Percentiles rank a stretch among this genome's conserved stretches.
Conservation (phyloP, 1,140 invertebrate species). For the Plectrocnemia conspersa region DNA sequence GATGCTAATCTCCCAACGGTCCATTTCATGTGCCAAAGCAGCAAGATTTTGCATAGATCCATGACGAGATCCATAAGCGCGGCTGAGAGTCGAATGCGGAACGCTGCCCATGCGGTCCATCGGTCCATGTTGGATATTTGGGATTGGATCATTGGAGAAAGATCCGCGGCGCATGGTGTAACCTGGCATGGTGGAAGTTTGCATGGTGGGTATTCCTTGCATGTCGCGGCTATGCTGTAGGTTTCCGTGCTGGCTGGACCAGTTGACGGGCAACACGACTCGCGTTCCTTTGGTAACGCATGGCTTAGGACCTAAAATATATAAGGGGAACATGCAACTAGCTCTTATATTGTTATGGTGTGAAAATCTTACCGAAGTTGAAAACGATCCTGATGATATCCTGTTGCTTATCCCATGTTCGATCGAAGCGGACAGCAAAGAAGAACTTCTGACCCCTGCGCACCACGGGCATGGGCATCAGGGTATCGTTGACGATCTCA, state of each 20-base stretch:
- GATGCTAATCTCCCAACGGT: constrained; percentile 58
- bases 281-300: constrained; percentile 60
- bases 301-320: constrained; percentile 56
- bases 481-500: constrained; percentile 54
- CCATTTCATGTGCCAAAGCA: constrained; percentile 51
- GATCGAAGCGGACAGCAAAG: constrained; percentile 56
- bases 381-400: constrained; percentile 50
- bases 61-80: constrained; percentile 42
- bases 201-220: constrained; percentile 36
- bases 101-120: constrained; percentile 43
- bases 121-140: constrained; percentile 47
- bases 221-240: constrained; percentile 47
- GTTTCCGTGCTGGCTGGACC: constrained; percentile 44
- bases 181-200: constrained; percentile 37
- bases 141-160: constrained; percentile 47
- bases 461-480: constrained; percentile 53
- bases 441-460: constrained; percentile 61
- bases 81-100: constrained; percentile 42
- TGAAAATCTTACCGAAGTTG: constrained; percentile 44
- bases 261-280: constrained; percentile 55
- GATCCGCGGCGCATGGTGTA: constrained; percentile 48
- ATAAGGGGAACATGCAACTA: background rate
- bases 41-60: constrained; percentile 48
- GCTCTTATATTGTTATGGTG: constrained; percentile 2
- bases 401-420: constrained; percentile 49